Evolutionary conservation across 2,797 vertebrate species (phyloP), one percentile per base, ranked within the genome.

Genomic region (Meda fulgida): DNA sequence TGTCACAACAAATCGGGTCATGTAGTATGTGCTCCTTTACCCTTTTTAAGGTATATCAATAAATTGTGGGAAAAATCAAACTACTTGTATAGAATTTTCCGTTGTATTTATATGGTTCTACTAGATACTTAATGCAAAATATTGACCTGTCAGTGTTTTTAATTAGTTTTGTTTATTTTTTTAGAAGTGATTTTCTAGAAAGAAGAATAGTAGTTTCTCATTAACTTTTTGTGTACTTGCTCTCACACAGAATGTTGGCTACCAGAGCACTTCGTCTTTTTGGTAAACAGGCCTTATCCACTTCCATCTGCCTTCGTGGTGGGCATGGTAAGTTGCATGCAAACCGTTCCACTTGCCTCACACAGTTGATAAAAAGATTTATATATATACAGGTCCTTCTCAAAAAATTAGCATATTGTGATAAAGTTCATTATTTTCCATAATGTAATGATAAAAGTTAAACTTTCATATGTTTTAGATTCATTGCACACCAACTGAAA

Each of bases 281-380:
- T 72, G 97, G 97, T 91, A 97, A 94, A 90, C 96, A 97, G 87
- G 95, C 96, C 84, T 88, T 99, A 89, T 98, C 96, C 81, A 97
- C 97, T 85, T 97, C 98, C 1, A 92, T 95, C 29, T 97, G 96
- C 70, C n/a, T 97, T 14, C 95, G 96, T 80, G 96, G 96, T 66
- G 96, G 95, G 1, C 97, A 99, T 16, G 97, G 98, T 99, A 91
- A 91, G 95, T 87, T 48, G 14, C 46, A 48, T 48, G 4, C 46
- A 48, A 5, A 5, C 46, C 4, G 4, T 48, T 16, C 46, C 46
- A 46, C 43, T 14, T 46, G 13, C 13, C 13, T 46, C n/a, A n/a
- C n/a, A n/a, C 43, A 46, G 13, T 4, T 46, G 13, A 11, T 46
- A 10, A n/a, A n/a, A n/a, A n/a, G n/a, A n/a, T n/a, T n/a, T n/a